A percentile compares a stretch with the other conserved stretches of the same genome.
Evolutionary conservation across 2,113 vertebrate genomes (phyloP).

Genomic region (Clarias gariepinus): DNA sequence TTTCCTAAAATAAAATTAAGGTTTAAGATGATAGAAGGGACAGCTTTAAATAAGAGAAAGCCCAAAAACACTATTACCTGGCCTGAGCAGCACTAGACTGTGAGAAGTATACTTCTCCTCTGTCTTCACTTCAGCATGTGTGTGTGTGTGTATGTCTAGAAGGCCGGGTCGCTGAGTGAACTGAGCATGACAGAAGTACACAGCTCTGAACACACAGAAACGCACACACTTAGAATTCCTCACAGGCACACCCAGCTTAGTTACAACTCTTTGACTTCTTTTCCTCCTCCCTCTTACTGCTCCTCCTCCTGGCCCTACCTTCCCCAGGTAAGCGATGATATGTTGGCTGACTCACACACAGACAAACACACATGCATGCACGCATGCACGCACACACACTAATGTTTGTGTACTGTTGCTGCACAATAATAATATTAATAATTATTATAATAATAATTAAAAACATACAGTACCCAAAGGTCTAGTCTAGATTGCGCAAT

Average conservation of each 20-base stretch:
- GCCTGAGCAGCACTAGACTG: background rate
- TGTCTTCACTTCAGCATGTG: background rate
- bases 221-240: slow-evolving; percentile 73
- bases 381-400: background rate
- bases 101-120: background rate
- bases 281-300: slow-evolving; percentile 34
- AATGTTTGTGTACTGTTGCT: background rate
- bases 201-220: slow-evolving; percentile 38
- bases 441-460: background rate
- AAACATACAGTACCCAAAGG: slow-evolving; percentile 38
- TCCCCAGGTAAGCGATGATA: slow-evolving; percentile 25
- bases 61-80: background rate
- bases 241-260: slow-evolving; percentile 80
- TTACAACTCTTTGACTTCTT: slow-evolving; percentile 67
- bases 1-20: background rate
- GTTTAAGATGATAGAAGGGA: background rate
- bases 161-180: background rate
- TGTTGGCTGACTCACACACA: background rate
- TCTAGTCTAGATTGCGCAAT: slow-evolving; percentile 52
- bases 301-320: slow-evolving; percentile 46
- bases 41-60: background rate
- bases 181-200: slow-evolving; percentile 41
- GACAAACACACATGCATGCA: background rate
- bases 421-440: background rate
- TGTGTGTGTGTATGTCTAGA: slow-evolving; percentile 6